Base-by-base conservation (phyloP, 2,797 vertebrate genomes). In the Pangasius djambal region DNA sequence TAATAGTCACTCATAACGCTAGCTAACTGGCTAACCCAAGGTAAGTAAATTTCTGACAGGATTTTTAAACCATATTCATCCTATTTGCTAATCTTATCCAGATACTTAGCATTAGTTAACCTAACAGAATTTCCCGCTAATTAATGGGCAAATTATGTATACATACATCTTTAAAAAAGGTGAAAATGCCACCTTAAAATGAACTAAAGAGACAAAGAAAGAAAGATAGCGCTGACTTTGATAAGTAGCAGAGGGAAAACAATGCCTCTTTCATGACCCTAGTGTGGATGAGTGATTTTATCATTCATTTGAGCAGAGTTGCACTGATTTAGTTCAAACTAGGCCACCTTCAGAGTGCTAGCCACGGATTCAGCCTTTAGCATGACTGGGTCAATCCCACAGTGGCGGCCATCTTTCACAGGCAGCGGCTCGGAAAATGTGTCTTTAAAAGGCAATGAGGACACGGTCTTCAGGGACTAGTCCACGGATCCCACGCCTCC, bases 341-440 rank as follows among this genome's bases (percentile, higher is more conserved):
- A 93, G 93, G 94, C 93, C 93, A 92, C 93, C 93, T 94, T 94
- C 92, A 90, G 92, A 90, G 92, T 61, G 89, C 92, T 89, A 81
- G 88, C 88, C 83, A 89, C 88, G 88, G 91, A 94, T 91, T 90
- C 89, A 91, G 86, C 88, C 91, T 93, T 93, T 93, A 94, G 94
- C 92, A 91, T 92, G 83, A 92, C 94, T 93, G 93, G 94, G 94
- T 94, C 83, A 63, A 92, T 93, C 91, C 93, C 52, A 92, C 92
- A 93, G 93, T 91, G 89, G 90, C 61, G 90, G 90, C 93, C 94
- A 94, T 95, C 94, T 94, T 92, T 95, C 94, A 95, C 91, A 95
- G 94, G 93, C 95, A 96, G 96, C 95, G 94, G 92, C 90, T 94
- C 50, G 91, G 94, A 96, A 96, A 96, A 96, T 95, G 94, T 94